Evolutionary conservation across 2,113 vertebrate species (phyloP).

Genomic region (Ochotona princeps): DNA sequence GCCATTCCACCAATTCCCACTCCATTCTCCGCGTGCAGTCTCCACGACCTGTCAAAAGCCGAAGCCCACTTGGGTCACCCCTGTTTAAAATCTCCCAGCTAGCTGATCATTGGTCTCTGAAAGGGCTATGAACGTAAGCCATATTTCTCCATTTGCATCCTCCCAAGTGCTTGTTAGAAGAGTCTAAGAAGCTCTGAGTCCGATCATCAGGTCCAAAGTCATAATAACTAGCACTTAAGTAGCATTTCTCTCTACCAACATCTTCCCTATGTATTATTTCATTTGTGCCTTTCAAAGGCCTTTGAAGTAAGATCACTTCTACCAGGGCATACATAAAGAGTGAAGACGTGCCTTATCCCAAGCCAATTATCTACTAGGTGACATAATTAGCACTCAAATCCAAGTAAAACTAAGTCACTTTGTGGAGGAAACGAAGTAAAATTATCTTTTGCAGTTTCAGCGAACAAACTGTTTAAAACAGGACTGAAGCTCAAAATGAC

Average conservation of each 20-base stretch:
- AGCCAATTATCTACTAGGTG: background rate
- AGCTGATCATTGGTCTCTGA: background rate
- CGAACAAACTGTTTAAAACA: background rate
- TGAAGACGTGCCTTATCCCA: background rate
- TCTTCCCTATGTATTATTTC: background rate
- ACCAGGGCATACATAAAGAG: background rate
- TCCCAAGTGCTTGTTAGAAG: background rate
- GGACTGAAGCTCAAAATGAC: background rate
- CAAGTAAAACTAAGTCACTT: constrained; percentile 14
- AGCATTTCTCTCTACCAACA: background rate
- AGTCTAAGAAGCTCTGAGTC: background rate
- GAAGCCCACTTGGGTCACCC: background rate
- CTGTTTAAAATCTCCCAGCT: constrained; percentile 17
- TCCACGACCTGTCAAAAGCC: constrained; percentile 6
- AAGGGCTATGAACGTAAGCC: background rate
- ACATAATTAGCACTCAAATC: background rate
- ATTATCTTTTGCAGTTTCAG: background rate
- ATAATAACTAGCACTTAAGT: background rate
- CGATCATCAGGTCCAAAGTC: background rate
- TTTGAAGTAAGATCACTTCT: background rate
- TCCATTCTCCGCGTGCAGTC: background rate
- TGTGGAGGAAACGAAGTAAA: background rate
- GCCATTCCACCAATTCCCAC: background rate
- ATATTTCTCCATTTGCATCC: background rate
- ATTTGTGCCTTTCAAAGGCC: background rate